Evolutionary conservation across 1,140 invertebrate genomes (phyloP).

Genomic region (Papilio dardanus): DNA sequence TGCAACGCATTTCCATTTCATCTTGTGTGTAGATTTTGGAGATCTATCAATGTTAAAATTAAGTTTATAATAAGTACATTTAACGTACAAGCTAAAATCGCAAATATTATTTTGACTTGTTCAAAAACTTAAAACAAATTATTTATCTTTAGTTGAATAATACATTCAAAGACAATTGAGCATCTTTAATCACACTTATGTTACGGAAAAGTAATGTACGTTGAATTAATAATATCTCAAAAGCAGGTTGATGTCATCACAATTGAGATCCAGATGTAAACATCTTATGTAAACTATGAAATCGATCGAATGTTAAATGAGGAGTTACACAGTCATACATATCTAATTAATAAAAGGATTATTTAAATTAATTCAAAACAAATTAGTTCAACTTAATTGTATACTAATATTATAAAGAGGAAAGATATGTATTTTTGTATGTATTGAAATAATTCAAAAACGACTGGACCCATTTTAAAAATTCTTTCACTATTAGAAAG

Average conservation of each 20-base stretch:
- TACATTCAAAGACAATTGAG: neutral
- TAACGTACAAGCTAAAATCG: neutral
- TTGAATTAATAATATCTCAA: neutral
- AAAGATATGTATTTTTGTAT: no score
- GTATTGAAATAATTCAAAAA: no score
- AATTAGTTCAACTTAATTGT: neutral
- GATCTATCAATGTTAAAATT: no score
- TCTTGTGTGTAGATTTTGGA: no score
- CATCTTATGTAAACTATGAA: slow-evolving; percentile 4
- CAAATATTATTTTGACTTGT: no score
- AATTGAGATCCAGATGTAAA: neutral
- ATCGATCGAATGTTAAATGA: slow-evolving; percentile 18
- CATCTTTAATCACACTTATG: neutral
- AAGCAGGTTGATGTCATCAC: slow-evolving; percentile 16
- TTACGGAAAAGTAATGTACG: slow-evolving; percentile 15
- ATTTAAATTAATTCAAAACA: neutral
- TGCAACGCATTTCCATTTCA: no score
- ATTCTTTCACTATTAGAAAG: no score
- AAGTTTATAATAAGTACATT: neutral
- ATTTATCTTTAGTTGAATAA: neutral
- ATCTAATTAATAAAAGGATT: slow-evolving; percentile 12
- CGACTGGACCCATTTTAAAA: no score
- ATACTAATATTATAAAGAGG: no score
- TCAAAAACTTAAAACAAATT: slow-evolving; percentile 20
- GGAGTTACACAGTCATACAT: neutral